phyloP scores from a whole-genome alignment of 2,888 invertebrate species.

The Microplitis manilae region DNA sequence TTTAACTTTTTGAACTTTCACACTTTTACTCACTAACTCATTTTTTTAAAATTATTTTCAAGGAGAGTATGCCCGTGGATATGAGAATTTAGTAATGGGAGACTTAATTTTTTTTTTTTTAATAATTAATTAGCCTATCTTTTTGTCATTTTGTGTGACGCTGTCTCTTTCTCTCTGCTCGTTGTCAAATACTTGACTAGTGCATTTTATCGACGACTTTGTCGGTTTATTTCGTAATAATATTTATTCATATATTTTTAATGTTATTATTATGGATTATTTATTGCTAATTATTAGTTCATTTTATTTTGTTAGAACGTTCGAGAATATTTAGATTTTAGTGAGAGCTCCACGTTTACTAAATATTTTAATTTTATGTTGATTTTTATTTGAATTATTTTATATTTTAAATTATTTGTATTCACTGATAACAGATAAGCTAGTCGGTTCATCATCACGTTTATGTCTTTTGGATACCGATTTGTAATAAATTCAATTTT shows the following conservation, averaged over 20 bases:
- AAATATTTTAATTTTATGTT: too few relatives aligned
- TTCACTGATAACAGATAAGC: too few relatives aligned
- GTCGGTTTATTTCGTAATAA: constrained; percentile 24
- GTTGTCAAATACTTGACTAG: constrained; percentile 34
- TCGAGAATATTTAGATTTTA: neutral
- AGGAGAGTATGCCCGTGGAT: neutral
- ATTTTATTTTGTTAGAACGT: too few relatives aligned
- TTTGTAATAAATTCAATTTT: too few relatives aligned
- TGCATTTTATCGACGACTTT: constrained; percentile 32
- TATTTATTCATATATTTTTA: constrained; percentile 31
- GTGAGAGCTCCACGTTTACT: neutral
- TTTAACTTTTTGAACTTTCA: neutral
- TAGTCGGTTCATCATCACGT: too few relatives aligned
- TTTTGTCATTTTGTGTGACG: constrained; percentile 23
- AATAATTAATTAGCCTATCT: constrained; percentile 21
- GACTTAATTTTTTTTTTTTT: neutral
- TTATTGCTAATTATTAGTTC: neutral
- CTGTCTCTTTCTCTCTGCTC: constrained; percentile 22
- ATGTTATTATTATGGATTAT: constrained; percentile 8
- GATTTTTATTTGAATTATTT: too few relatives aligned
- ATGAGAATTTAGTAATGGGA: neutral
- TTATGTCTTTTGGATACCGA: too few relatives aligned
- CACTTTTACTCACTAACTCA: neutral
- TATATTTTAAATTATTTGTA: too few relatives aligned
- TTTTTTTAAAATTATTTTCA: neutral